Percentiles rank a stretch among this genome's conserved stretches.
These are phyloP conservation scores for Heliconius eleuchia DNA, from an alignment of 1,140 invertebrate species.

Conservation along the genomic window DNA sequence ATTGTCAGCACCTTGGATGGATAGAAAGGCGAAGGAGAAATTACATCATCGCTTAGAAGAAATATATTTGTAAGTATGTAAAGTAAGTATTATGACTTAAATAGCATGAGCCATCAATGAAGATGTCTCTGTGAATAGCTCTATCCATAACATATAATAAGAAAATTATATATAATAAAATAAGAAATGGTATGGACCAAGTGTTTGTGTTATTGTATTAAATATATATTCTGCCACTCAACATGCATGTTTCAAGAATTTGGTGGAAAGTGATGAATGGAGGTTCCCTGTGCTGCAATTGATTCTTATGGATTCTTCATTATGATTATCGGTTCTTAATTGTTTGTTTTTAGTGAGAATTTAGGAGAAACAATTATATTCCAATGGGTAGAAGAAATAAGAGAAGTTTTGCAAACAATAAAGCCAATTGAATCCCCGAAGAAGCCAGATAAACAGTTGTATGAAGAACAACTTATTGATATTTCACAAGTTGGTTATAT, in stretches of 20 bases:
- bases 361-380: slow-evolving; percentile 87
- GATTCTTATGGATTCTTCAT: no score
- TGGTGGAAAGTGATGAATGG: no score
- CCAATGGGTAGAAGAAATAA: slow-evolving; percentile 88
- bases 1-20: slow-evolving; percentile 88
- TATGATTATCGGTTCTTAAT: neutral
- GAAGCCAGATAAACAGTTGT: slow-evolving; percentile 37
- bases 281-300: neutral
- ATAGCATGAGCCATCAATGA: neutral
- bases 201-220: no score
- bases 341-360: slow-evolving; percentile 82
- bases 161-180: neutral
- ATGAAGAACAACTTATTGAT: slow-evolving; percentile 51
- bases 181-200: neutral
- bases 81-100: neutral
- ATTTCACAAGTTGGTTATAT: slow-evolving; percentile 51
- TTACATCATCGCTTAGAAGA: slow-evolving; percentile 83
- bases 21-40: slow-evolving; percentile 80
- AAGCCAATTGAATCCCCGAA: slow-evolving; percentile 50
- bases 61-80: slow-evolving; percentile 85
- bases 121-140: no score
- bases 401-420: slow-evolving; percentile 83
- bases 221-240: no score
- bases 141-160: neutral
- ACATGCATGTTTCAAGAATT: no score